Percentiles rank a stretch among this genome's conserved stretches.
Conservation (phyloP, 30 jellyfish, hydroid and myxozoan genomes). For the Aurelia aurita region DNA sequence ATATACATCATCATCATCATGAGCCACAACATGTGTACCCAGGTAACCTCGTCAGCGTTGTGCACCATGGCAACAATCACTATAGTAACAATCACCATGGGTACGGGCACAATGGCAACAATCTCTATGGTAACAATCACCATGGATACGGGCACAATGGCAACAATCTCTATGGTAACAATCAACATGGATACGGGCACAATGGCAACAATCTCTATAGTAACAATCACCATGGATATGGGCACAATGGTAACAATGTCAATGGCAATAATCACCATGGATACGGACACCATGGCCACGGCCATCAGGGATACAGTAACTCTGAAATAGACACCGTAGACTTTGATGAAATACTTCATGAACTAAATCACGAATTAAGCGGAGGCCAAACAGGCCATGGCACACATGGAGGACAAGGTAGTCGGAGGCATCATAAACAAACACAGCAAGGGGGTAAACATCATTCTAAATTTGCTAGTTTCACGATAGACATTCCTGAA, state of each 20-base stretch:
- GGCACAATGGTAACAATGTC: no score
- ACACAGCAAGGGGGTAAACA: background rate
- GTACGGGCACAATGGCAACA: background rate
- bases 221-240: background rate
- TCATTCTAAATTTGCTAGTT: background rate
- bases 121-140: background rate
- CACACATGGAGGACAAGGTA: background rate
- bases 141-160: slow-evolving; percentile 8
- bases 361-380: background rate
- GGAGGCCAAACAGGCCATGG: slow-evolving; percentile 4
- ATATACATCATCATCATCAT: slow-evolving; percentile 27
- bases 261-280: no score
- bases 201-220: no score
- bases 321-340: background rate
- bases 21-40: slow-evolving; percentile 36
- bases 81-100: background rate
- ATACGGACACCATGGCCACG: slow-evolving; percentile 1
- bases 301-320: background rate
- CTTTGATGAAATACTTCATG: background rate
- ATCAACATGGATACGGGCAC: slow-evolving; percentile 2
- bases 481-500: background rate
- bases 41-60: background rate
- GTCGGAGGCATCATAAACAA: background rate
- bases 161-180: background rate
- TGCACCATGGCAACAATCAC: background rate